Conservation (phyloP, 2,113 vertebrate genomes). For the Sinocyclocheilus anshuiensis region DNA sequence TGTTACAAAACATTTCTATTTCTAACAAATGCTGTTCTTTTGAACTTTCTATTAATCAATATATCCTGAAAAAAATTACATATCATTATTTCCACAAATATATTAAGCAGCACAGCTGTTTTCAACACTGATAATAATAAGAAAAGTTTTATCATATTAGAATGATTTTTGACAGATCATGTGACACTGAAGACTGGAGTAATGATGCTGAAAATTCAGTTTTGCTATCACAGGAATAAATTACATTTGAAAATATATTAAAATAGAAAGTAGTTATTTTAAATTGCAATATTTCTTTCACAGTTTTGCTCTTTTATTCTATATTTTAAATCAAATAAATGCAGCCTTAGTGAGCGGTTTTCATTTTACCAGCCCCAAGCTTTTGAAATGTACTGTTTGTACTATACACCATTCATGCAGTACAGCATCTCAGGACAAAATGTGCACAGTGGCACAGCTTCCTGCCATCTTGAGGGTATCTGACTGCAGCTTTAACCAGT, state of each 20-base stretch:
- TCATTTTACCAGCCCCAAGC: not conserved
- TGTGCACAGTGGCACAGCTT: not conserved
- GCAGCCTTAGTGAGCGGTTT: not conserved
- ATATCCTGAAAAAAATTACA: too few species aligned
- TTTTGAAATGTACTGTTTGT: not conserved
- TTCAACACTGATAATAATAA: not conserved
- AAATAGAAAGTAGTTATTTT: too few species aligned
- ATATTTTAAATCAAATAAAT: not conserved
- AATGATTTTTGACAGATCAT: not conserved
- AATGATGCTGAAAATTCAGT: too few species aligned
- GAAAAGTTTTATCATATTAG: not conserved
- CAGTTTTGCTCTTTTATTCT: not conserved
- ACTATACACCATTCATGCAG: not conserved
- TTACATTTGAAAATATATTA: not conserved
- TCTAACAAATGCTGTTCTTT: not conserved
- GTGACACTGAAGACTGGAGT: not conserved
- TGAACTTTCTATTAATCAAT: too few species aligned
- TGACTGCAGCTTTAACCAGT: slow-evolving; percentile 37
- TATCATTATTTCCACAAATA: not conserved
- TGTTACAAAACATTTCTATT: not conserved
- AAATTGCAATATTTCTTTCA: not conserved
- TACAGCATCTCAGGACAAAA: not conserved
- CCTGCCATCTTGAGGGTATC: slow-evolving; percentile 39
- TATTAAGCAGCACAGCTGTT: not conserved
- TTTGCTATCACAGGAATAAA: too few species aligned